Evolutionary conservation across 92 coral and sea anemone genomes (phyloP).

Genomic region (Muricea muricata): DNA sequence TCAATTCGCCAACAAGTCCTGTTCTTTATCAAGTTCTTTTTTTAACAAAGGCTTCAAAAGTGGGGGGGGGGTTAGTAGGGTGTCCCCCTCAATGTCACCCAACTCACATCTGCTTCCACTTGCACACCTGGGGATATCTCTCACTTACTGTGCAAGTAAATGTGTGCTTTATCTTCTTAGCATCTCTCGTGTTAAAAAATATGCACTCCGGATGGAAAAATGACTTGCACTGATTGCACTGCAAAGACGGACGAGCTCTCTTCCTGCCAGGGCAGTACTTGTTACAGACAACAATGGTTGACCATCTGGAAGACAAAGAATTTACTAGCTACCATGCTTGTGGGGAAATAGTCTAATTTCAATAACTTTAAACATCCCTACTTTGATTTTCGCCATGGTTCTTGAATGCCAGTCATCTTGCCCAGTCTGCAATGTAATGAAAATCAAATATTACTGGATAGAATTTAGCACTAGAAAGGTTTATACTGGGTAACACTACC

Average conservation of each 20-base stretch:
- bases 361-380: no score
- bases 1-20: no score
- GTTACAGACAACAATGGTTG: slow-evolving; percentile 75
- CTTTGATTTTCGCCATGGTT: slow-evolving; percentile 69
- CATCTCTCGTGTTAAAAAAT: slow-evolving; percentile 62
- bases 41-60: not conserved
- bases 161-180: slow-evolving; percentile 59
- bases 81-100: no score
- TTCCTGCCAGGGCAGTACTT: slow-evolving; percentile 76
- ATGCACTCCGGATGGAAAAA: slow-evolving; percentile 82
- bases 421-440: not conserved
- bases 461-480: no score
- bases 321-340: no score
- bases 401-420: slow-evolving; percentile 28
- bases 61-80: not conserved
- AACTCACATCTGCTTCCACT: no score
- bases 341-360: not conserved
- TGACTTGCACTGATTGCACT: slow-evolving; percentile 65
- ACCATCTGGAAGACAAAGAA: slow-evolving; percentile 72
- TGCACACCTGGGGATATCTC: no score
- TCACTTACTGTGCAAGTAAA: slow-evolving; percentile 73
- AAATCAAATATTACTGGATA: no score
- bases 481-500: no score
- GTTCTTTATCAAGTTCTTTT: no score
- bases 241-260: slow-evolving; percentile 73